Evolutionary conservation across 2,888 invertebrate genomes (phyloP).

Genomic region (Xestia xanthographa): DNA sequence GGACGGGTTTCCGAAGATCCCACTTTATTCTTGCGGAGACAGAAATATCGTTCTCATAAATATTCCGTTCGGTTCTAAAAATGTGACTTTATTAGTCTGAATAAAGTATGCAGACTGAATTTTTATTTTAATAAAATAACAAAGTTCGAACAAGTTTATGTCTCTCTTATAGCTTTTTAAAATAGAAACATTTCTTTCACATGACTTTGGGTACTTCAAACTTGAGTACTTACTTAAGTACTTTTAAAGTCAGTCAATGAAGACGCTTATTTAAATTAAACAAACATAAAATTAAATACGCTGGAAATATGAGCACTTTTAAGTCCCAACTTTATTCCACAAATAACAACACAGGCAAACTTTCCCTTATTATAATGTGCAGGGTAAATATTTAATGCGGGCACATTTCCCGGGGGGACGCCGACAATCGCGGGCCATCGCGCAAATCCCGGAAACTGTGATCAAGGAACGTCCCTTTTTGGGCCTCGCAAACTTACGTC

Average conservation of each 20-base stretch:
- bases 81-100: conserved; percentile 50
- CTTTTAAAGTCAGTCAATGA: not conserved
- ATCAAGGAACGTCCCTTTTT: conserved; percentile 55
- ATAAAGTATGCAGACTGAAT: conserved; percentile 54
- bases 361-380: conserved; percentile 60
- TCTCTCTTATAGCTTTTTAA: conserved; percentile 35
- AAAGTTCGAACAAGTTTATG: conserved; percentile 43
- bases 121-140: conserved; percentile 43
- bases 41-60: conserved; percentile 57
- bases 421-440: conserved; percentile 51
- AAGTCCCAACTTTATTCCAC: conserved; percentile 28
- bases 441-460: conserved; percentile 57
- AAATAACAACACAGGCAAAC: conserved; percentile 46
- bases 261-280: conserved; percentile 8
- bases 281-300: conserved; percentile 3
- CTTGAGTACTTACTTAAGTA: not conserved
- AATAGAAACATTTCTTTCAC: conserved; percentile 30
- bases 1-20: conserved; percentile 36
- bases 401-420: conserved; percentile 54
- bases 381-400: conserved; percentile 57
- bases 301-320: conserved; percentile 10
- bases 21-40: conserved; percentile 49
- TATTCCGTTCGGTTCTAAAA: conserved; percentile 55
- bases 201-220: conserved; percentile 16
- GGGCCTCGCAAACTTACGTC: conserved; percentile 31